Evolutionary conservation across 2,113 vertebrate species (phyloP).

Genomic region (Chiloscyllium plagiosum): DNA sequence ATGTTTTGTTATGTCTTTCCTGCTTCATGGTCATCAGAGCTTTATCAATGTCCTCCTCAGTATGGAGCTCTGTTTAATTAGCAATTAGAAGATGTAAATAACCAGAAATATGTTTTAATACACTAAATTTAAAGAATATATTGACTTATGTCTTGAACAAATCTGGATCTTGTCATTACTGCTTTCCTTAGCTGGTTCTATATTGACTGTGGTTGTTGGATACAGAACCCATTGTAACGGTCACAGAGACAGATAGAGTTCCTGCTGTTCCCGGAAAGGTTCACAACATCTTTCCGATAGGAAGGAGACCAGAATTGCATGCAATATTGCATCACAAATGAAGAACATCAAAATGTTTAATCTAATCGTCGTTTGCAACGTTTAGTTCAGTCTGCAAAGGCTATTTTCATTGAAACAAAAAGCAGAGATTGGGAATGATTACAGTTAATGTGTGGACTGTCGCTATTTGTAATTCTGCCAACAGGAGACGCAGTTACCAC

Average conservation of each 20-base stretch:
- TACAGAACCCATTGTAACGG: neutral
- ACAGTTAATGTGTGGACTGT: neutral
- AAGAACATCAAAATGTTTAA: neutral
- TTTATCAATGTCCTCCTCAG: neutral
- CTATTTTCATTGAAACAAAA: neutral
- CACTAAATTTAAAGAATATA: too few relatives aligned
- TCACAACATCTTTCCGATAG: too few relatives aligned
- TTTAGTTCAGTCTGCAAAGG: neutral
- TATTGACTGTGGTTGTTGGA: neutral
- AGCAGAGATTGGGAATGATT: neutral
- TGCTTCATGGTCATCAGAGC: neutral
- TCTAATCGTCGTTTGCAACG: neutral
- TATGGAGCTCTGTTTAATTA: neutral
- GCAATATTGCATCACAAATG: too few relatives aligned
- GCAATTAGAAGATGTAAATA: neutral
- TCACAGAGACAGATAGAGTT: neutral
- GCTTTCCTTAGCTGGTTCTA: neutral
- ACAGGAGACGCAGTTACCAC: conserved; percentile 30
- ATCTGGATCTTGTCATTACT: neutral
- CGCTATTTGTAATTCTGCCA: neutral
- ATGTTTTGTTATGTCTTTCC: neutral
- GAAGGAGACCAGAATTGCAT: too few relatives aligned
- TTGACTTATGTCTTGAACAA: neutral
- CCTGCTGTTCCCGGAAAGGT: neutral
- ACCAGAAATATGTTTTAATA: neutral